A percentile compares a stretch with the other conserved stretches of the same genome.
Evolutionary conservation across 2,113 vertebrate genomes (phyloP).

Genomic region (Fregata magnificens): DNA sequence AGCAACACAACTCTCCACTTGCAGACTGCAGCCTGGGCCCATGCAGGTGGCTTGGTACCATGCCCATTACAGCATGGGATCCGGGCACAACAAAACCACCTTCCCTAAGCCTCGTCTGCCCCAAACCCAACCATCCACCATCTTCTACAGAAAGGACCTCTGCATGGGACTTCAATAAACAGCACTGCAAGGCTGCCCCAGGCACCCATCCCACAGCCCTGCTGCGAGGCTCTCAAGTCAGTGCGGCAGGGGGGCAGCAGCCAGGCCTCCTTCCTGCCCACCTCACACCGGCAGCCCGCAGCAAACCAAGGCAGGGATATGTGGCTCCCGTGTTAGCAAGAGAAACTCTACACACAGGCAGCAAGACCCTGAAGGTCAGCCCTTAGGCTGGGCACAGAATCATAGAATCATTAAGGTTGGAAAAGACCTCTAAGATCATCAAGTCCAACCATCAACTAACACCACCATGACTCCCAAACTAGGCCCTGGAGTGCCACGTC

Average conservation of each 20-base stretch:
- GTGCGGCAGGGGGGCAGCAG: not conserved
- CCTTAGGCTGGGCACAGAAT: accelerated
- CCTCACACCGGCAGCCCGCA: not conserved
- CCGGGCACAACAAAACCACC: not conserved
- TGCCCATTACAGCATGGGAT: accelerated
- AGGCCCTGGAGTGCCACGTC: too few species aligned
- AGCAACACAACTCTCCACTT: not conserved
- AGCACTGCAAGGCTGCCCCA: too few species aligned
- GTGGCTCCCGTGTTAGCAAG: too few species aligned
- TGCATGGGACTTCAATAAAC: too few species aligned
- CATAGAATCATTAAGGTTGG: too few species aligned
- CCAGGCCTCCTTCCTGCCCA: not conserved
- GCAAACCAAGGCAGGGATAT: too few species aligned
- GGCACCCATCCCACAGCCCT: not conserved
- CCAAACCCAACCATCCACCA: too few species aligned
- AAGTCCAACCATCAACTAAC: too few species aligned
- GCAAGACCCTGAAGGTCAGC: accelerated
- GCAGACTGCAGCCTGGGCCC: not conserved
- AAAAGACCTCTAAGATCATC: too few species aligned
- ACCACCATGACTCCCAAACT: too few species aligned
- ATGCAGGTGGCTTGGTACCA: not conserved
- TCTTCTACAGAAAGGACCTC: too few species aligned
- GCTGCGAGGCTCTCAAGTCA: not conserved
- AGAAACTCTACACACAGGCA: not conserved
- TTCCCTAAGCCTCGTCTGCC: not conserved